Conservation (phyloP, 2,888 invertebrate species). For the Athalia circularis region DNA sequence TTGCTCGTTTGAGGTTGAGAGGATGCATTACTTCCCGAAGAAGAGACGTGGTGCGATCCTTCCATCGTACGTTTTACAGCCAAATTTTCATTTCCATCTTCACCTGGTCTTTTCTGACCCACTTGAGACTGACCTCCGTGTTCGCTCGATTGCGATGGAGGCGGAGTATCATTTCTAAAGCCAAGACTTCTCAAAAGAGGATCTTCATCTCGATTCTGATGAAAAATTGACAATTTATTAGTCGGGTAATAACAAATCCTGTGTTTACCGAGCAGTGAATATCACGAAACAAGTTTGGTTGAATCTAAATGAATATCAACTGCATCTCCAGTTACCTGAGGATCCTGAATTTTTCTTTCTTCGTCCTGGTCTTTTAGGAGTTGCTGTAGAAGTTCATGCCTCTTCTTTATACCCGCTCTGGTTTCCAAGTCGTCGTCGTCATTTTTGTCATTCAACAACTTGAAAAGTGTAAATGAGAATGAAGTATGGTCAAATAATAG, state of each 20-base stretch:
- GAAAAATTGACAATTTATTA: slow-evolving; percentile 10
- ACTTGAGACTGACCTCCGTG: slow-evolving; percentile 67
- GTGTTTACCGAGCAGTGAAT: not conserved
- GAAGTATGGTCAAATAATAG: slow-evolving; percentile 28
- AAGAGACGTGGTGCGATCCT: slow-evolving; percentile 71
- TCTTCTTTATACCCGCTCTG: slow-evolving; percentile 77
- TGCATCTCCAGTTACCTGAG: slow-evolving; percentile 60
- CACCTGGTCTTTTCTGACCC: slow-evolving; percentile 79
- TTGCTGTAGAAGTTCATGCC: slow-evolving; percentile 79
- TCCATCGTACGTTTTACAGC: slow-evolving; percentile 75
- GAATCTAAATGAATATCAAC: not conserved
- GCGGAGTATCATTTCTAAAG: slow-evolving; percentile 75
- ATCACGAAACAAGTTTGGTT: not conserved
- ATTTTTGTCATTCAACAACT: slow-evolving; percentile 89
- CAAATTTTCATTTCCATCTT: slow-evolving; percentile 78
- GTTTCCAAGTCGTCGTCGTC: slow-evolving; percentile 85
- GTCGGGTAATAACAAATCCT: slow-evolving; percentile 25
- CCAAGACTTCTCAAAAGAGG: slow-evolving; percentile 77
- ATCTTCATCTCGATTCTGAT: slow-evolving; percentile 75
- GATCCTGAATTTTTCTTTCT: slow-evolving; percentile 71
- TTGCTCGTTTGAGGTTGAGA: slow-evolving; percentile 78
- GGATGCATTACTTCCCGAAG: slow-evolving; percentile 66
- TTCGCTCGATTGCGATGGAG: slow-evolving; percentile 77
- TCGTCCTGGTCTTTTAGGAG: slow-evolving; percentile 77
- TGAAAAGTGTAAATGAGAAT: slow-evolving; percentile 61